phyloP scores from a whole-genome alignment of 1,140 invertebrate species.

The Procambarus clarkii region DNA sequence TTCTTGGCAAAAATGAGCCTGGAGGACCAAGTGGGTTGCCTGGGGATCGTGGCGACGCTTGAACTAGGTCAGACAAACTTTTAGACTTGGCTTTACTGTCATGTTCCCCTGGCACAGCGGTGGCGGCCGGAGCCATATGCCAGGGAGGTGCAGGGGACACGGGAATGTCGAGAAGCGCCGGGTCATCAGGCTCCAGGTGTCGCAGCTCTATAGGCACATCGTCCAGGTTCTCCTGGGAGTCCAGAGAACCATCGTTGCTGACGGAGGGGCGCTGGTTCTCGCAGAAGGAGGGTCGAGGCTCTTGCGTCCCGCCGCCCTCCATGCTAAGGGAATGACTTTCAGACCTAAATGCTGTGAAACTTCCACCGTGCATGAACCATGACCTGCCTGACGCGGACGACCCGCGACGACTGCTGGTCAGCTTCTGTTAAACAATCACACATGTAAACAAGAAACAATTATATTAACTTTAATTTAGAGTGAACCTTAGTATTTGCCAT shows the following conservation, averaged over 20 bases:
- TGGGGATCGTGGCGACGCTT: constrained; percentile 42
- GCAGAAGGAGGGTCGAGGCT: constrained; percentile 50
- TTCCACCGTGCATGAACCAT: constrained; percentile 62
- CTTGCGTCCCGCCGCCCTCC: constrained; percentile 43
- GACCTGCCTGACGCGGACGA: constrained; percentile 63
- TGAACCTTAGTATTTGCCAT: neutral
- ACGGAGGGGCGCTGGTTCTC: constrained; percentile 75
- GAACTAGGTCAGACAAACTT: constrained; percentile 49
- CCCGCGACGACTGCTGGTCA: constrained; percentile 71
- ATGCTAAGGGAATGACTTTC: constrained; percentile 43
- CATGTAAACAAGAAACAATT: constrained; percentile 2
- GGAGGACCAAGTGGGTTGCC: constrained; percentile 49
- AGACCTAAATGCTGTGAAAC: constrained; percentile 39
- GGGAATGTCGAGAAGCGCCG: constrained; percentile 67
- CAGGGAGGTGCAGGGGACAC: constrained; percentile 44
- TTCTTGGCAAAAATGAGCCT: constrained; percentile 5
- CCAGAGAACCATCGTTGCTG: constrained; percentile 64
- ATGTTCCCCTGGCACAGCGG: constrained; percentile 18
- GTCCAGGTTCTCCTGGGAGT: constrained; percentile 80
- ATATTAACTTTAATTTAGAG: neutral
- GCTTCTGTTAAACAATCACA: constrained; percentile 65
- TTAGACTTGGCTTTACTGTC: constrained; percentile 58
- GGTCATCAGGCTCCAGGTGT: constrained; percentile 85
- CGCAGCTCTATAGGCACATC: constrained; percentile 92
- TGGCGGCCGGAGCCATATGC: neutral